Base-by-base conservation (phyloP, 2,888 invertebrate genomes). In the Hirtodrosophila histrioides region DNA sequence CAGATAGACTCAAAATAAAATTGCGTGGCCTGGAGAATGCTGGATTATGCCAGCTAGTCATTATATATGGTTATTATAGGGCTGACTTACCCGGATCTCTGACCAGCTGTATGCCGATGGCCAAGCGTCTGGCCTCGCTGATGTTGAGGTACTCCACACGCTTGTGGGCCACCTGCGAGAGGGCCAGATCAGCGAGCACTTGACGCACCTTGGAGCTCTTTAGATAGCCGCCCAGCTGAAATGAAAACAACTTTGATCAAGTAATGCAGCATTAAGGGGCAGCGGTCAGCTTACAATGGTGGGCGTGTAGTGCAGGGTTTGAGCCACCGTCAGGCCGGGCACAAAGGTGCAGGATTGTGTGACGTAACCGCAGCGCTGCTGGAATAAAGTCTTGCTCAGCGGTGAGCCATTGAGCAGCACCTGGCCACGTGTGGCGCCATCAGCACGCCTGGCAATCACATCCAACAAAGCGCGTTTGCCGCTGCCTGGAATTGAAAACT, bases 391-490 rank as follows among this genome's bases (percentile, higher is more conserved):
- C 51, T 95, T 93, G 17, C 96, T 96, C 77, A 98, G 92, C 0
- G 97, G 95, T 4, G 96, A 95, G 0, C 97, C 97, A 90, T 98
- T 98, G 0, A 99, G 93, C 0, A 97, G 93, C 24, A 99, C 96
- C 89, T 97, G 96, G 0, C 98, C 99, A 57, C 97, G 94, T 0
- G 96, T 96, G 1, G 96, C 95, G 1, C 96, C 96, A 73, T 94
- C 94, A 9, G 96, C 95, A 33, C 97, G 93, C 12, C 96, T 93
- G 0, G 96, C 95, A 58, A 99, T 97, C 6, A 98, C 98, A 91
- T 99, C 98, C 6, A 99, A 92, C 3, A 99, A 93, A 0, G 98
- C 98, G 33, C 97, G 94, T 90, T 99, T 99, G 0, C 99, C 99
- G 80, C 98, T 98, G 10, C 97, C 97, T 97, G 17, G 0, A 46